Evolutionary conservation across 2,888 invertebrate species (phyloP), one percentile per base, ranked within the genome.

Genomic region (Hemicrepidius hirtus): DNA sequence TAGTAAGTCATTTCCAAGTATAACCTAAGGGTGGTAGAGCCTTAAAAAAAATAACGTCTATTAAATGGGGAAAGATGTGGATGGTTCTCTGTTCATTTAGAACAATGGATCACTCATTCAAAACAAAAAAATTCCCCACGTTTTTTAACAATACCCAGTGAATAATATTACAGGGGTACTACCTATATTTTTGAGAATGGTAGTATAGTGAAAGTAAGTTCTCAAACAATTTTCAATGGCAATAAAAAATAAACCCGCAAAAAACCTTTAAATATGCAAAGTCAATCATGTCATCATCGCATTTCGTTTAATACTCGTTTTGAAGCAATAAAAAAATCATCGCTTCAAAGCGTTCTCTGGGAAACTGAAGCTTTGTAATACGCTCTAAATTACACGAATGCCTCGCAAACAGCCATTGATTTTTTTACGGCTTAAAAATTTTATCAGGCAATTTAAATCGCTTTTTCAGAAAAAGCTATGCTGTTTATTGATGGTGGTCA

Each of bases 301-400:
- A 46, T 20, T 21, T n/a, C 21, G 24, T 53, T 53, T 53, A 53
- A 53, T 53, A 12, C 28, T 12, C 53, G 53, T 28, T 53, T 53
- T 53, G 28, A 13, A 5, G 53, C 53, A 28, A 53, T 53, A 28
- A 53, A 53, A 53, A 53, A 53, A 53, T 53, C 53, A 53, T 53
- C 28, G 28, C 32, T 24, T 53, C 32, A 53, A 53, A 53, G 53
- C 28, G 32, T 53, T 53, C 53, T 13, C 28, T 28, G 28, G 7
- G 10, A 13, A 28, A 16, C 21, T 49, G 21, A 5, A 49, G 49
- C 21, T 49, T 28, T 21, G 24, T 53, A 18, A 50, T 50, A 16
- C 20, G 20, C 20, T 50, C 50, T n/a, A 32, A 49, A 50, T 20
- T 20, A 50, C 18, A 9, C 18, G n/a, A 9, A 50, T 50, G 18